Conservation (phyloP, 2,797 vertebrate species). For the Pagetopsis macropterus region DNA sequence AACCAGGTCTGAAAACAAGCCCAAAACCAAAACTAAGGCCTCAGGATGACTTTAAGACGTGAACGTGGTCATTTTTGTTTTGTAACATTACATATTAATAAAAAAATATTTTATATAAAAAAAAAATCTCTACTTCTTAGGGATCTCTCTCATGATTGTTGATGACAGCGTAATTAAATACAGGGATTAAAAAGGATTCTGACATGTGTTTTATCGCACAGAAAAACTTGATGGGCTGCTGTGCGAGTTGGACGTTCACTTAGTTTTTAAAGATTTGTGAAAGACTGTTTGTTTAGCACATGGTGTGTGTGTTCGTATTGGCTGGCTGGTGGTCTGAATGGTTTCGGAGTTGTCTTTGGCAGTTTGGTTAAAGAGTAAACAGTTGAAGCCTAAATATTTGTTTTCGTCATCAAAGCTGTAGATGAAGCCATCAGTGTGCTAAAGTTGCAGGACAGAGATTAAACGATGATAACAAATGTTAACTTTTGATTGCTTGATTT, state of each 20-base stretch:
- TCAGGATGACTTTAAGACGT: too few species aligned
- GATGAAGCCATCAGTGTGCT: conserved; percentile 4
- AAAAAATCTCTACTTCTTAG: conserved; percentile 12
- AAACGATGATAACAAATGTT: neutral
- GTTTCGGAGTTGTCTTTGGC: conserved; percentile 38
- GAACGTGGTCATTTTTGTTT: too few species aligned
- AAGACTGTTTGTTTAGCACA: conserved; percentile 28
- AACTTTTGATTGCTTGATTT: neutral
- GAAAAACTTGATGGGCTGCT: conserved; percentile 35
- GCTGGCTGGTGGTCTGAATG: conserved; percentile 34
- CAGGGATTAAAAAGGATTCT: conserved; percentile 36
- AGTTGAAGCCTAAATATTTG: conserved; percentile 33
- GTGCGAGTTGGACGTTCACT: conserved; percentile 44
- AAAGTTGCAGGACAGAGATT: conserved; percentile 1
- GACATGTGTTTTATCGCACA: conserved; percentile 37
- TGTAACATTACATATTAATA: too few species aligned
- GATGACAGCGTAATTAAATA: conserved; percentile 69
- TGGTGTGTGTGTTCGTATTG: conserved; percentile 24
- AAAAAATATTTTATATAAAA: too few species aligned
- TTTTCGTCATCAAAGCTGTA: conserved; percentile 13
- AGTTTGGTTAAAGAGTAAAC: conserved; percentile 20
- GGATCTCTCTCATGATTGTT: conserved; percentile 46
- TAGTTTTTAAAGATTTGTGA: conserved; percentile 29
- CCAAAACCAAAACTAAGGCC: too few species aligned
- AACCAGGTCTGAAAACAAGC: too few species aligned